Percentiles rank a stretch among this genome's conserved stretches.
Evolutionary conservation across 2,888 invertebrate species (phyloP).

Genomic region (Heliconius aoede): DNA sequence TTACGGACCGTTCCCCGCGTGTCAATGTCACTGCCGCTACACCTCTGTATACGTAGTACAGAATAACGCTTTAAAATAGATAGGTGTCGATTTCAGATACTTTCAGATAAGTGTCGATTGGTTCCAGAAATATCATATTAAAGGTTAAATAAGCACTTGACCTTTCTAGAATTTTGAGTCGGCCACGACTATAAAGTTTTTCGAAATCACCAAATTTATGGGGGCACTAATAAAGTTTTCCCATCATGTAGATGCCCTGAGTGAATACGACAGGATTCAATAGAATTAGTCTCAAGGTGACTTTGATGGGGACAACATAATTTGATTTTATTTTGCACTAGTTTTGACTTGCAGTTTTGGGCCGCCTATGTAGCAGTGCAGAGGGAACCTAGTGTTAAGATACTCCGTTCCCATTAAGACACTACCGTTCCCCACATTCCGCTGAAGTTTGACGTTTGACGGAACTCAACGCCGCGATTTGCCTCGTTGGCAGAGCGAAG

Average conservation of each 20-base stretch:
- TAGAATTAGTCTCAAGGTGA: conserved; percentile 14
- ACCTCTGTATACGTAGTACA: neutral
- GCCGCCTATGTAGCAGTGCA: neutral
- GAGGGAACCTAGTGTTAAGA: no score
- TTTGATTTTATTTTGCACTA: neutral
- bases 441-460: no score
- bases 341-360: neutral
- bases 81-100: neutral
- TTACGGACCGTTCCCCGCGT: neutral
- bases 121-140: neutral
- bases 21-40: neutral
- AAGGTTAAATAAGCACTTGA: conserved; percentile 23
- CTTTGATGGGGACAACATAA: neutral
- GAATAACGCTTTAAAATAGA: conserved; percentile 4
- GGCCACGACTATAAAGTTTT: conserved; percentile 31
- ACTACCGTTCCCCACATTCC: no score
- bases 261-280: neutral
- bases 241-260: conserved; percentile 4
- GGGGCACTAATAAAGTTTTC: conserved; percentile 24
- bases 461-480: no score
- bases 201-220: conserved; percentile 38
- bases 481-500: no score
- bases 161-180: conserved; percentile 16
- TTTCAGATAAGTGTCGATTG: neutral
- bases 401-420: no score